phyloP scores from a whole-genome alignment of 2,888 invertebrate species.

The Phrixothrix hirtus region DNA sequence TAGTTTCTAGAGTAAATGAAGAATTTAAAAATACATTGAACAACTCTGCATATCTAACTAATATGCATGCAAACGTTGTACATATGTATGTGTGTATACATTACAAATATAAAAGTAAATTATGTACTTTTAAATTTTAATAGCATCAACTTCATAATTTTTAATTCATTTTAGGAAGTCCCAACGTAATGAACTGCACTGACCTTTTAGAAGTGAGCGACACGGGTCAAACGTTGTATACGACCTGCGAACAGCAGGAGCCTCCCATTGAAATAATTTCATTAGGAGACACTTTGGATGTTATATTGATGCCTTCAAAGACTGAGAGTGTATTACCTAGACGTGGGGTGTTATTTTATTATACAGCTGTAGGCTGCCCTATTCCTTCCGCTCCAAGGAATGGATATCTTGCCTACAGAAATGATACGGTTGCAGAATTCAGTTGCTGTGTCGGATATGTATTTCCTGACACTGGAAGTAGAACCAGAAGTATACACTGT shows the following conservation, averaged over 20 bases:
- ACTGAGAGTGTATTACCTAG: slow-evolving; percentile 37
- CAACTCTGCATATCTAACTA: too few relatives aligned
- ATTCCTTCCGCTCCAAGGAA: slow-evolving; percentile 66
- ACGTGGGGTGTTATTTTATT: slow-evolving; percentile 68
- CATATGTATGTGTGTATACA: too few relatives aligned
- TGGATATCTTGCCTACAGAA: slow-evolving; percentile 70
- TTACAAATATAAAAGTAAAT: too few relatives aligned
- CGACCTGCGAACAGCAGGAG: slow-evolving; percentile 62
- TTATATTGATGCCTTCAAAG: slow-evolving; percentile 39
- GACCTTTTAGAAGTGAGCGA: slow-evolving; percentile 61
- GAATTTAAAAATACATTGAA: too few relatives aligned
- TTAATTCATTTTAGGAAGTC: too few relatives aligned
- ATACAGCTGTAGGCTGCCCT: slow-evolving; percentile 67
- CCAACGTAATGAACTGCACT: slow-evolving; percentile 53
- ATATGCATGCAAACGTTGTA: too few relatives aligned
- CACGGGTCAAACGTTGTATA: slow-evolving; percentile 57
- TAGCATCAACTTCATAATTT: too few relatives aligned
- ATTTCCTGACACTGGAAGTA: slow-evolving; percentile 69
- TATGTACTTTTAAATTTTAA: too few relatives aligned
- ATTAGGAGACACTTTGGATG: slow-evolving; percentile 55
- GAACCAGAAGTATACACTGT: slow-evolving; percentile 66
- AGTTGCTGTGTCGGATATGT: slow-evolving; percentile 70
- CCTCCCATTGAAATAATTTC: slow-evolving; percentile 59
- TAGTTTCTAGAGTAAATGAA: too few relatives aligned
- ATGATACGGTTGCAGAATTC: slow-evolving; percentile 67